A percentile compares a stretch with the other conserved stretches of the same genome.
Conservation (phyloP, 2,797 vertebrate species). For the Microctenopoma stevenorrisi region DNA sequence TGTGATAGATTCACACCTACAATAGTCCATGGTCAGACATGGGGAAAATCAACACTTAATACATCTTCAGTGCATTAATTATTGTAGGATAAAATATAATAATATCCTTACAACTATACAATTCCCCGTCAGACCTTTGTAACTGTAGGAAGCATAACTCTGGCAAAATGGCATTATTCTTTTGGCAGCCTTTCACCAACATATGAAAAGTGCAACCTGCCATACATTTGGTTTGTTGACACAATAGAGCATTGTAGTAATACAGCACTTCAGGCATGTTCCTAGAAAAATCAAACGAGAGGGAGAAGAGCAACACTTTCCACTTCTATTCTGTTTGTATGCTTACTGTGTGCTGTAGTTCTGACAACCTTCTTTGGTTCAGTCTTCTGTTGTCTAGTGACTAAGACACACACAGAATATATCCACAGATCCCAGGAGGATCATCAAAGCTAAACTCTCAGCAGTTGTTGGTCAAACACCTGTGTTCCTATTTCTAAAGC, state of each 20-base stretch:
- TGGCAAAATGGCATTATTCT: slow-evolving; percentile 17
- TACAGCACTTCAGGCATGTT: slow-evolving; percentile 9
- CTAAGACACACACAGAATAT: slow-evolving; percentile 7
- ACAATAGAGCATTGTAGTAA: slow-evolving; percentile 56
- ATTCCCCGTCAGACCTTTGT: neutral
- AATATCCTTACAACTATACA: no score
- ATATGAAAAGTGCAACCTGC: slow-evolving; percentile 19
- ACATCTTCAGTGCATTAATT: neutral
- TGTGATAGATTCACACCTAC: slow-evolving; percentile 10
- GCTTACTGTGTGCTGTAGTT: neutral
- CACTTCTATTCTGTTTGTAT: slow-evolving; percentile 7
- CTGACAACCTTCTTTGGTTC: slow-evolving; percentile 5
- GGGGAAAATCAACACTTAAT: neutral
- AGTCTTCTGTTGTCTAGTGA: slow-evolving; percentile 19
- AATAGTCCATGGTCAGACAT: neutral
- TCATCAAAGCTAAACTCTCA: slow-evolving; percentile 16
- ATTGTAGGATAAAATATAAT: neutral
- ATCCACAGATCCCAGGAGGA: slow-evolving; percentile 14
- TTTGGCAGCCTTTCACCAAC: slow-evolving; percentile 32
- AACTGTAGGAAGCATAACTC: neutral
- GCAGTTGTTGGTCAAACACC: neutral
- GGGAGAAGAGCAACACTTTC: neutral
- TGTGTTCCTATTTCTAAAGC: neutral
- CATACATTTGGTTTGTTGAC: slow-evolving; percentile 37
- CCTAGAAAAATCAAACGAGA: slow-evolving; percentile 34